phyloP scores from a whole-genome alignment of 2,888 invertebrate species.

The Thereva unica region DNA sequence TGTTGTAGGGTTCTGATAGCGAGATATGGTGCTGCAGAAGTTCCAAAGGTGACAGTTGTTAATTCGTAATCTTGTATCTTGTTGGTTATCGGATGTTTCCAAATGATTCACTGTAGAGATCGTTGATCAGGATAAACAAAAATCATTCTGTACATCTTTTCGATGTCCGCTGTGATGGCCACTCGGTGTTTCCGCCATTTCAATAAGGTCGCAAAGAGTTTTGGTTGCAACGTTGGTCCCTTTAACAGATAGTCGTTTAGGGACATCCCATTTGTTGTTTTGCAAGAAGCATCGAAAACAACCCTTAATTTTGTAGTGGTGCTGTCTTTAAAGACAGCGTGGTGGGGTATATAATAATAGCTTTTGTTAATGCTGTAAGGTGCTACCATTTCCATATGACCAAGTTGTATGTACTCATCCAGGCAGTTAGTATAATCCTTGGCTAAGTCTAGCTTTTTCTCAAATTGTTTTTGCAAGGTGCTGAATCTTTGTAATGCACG shows the following conservation, averaged over 20 bases:
- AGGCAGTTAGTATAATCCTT: neutral
- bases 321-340: slow-evolving; percentile 2
- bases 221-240: slow-evolving; percentile 11
- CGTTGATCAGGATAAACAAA: neutral
- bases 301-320: neutral
- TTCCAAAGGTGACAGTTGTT: neutral
- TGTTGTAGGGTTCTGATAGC: no score
- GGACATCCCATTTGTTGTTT: neutral
- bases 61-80: neutral
- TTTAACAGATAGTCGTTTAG: slow-evolving; percentile 6
- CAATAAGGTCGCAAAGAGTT: neutral
- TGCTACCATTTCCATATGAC: neutral
- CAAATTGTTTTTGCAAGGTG: neutral
- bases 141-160: slow-evolving; percentile 2
- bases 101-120: neutral
- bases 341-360: neutral
- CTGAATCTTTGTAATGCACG: no score
- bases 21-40: neutral
- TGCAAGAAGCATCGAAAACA: neutral
- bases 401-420: neutral
- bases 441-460: neutral
- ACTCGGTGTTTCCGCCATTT: slow-evolving; percentile 6
- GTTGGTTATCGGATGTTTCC: neutral
- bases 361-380: no score
- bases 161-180: neutral